Conservation (phyloP, 2,797 vertebrate species). For the Mus minutoides region DNA sequence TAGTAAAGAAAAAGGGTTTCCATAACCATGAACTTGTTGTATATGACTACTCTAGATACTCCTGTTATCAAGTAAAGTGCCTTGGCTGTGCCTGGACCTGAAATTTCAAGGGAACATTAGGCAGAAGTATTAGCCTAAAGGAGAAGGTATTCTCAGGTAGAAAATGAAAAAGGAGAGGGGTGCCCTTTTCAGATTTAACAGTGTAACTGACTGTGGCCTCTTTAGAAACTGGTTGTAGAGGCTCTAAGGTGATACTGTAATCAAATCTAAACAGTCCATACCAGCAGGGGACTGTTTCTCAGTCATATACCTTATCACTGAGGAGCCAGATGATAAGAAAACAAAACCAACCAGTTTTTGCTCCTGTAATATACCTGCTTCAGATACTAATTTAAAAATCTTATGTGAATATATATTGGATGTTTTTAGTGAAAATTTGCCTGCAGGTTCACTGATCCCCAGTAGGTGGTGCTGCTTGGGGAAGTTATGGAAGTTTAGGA, state of each 20-base stretch:
- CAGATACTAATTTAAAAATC: neutral
- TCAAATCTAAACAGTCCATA: neutral
- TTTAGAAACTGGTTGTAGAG: conserved; percentile 39
- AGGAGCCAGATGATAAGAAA: conserved; percentile 28
- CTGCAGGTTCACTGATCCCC: neutral
- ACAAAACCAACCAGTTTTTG: conserved; percentile 7
- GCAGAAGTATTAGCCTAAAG: neutral
- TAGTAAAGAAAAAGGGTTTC: conserved; percentile 27
- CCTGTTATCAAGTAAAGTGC: neutral
- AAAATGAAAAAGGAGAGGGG: neutral
- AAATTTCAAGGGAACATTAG: conserved; percentile 28
- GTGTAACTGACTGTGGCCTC: conserved; percentile 27
- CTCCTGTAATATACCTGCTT: neutral
- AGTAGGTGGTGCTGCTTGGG: neutral
- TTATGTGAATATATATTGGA: neutral
- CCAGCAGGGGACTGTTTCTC: conserved; percentile 19
- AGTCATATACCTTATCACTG: neutral
- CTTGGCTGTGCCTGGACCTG: neutral
- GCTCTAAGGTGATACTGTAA: conserved; percentile 11
- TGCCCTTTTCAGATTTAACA: neutral
- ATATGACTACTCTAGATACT: conserved; percentile 5
- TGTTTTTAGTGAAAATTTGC: neutral
- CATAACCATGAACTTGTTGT: conserved; percentile 43
- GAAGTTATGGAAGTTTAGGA: neutral
- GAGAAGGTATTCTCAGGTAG: neutral